Percentiles rank a stretch among this genome's conserved stretches.
These are phyloP conservation scores for Harmothoe impar DNA, from an alignment of 2,888 invertebrate species.

Conservation along the genomic window DNA sequence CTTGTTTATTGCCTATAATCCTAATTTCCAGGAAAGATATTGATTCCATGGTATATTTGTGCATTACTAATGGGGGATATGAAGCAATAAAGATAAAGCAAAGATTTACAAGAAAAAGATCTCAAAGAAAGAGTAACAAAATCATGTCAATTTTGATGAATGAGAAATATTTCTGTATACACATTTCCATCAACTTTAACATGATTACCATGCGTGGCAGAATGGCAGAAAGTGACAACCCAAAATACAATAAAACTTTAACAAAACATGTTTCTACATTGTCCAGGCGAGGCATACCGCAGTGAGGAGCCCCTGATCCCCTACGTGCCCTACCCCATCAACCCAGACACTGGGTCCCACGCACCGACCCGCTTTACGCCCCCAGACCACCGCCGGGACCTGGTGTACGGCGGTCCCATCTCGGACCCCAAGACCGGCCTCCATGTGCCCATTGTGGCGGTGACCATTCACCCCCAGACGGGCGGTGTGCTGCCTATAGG, in stretches of 20 bases:
- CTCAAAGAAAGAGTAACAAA: no score
- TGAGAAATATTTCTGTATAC: no score
- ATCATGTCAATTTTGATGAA: no score
- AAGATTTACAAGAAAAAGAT: no score
- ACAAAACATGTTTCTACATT: neutral
- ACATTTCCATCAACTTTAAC: no score
- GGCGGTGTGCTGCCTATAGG: slow-evolving; percentile 80
- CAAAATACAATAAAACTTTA: neutral
- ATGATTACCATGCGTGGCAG: no score
- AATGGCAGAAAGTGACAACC: no score
- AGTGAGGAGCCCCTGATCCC: slow-evolving; percentile 78
- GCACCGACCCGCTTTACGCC: slow-evolving; percentile 76
- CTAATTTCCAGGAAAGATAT: no score
- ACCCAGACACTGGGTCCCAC: slow-evolving; percentile 74
- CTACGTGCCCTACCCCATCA: slow-evolving; percentile 78
- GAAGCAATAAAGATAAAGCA: no score
- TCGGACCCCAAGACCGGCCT: slow-evolving; percentile 79
- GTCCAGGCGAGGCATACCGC: slow-evolving; percentile 77
- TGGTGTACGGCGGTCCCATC: slow-evolving; percentile 78
- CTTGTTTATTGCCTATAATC: no score
- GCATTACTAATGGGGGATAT: no score
- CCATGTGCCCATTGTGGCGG: slow-evolving; percentile 80
- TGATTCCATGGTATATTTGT: no score
- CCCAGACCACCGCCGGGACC: slow-evolving; percentile 75
- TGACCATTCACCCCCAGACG: slow-evolving; percentile 78